Evolutionary conservation across 2,113 vertebrate species (phyloP).

Genomic region (Otolemur garnettii): DNA sequence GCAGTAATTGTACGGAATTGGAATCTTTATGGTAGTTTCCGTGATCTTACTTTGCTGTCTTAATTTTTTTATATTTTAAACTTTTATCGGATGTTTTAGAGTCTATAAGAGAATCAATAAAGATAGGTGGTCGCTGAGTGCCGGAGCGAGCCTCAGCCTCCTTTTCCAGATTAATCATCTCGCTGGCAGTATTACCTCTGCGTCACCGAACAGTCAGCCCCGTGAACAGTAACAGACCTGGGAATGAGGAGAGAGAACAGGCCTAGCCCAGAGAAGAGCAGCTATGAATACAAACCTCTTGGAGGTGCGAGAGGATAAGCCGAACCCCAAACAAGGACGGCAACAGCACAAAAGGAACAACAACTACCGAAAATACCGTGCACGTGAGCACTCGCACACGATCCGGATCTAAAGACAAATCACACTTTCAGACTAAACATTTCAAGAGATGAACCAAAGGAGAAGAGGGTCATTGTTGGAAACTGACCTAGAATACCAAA

Average conservation of each 20-base stretch:
- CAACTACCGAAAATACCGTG: fast-evolving
- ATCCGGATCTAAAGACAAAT: neutral
- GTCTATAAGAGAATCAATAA: too few relatives aligned
- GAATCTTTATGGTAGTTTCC: too few relatives aligned
- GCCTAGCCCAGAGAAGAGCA: neutral
- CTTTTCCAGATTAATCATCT: too few relatives aligned
- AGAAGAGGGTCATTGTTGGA: neutral
- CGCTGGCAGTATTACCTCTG: too few relatives aligned
- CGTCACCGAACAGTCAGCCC: too few relatives aligned
- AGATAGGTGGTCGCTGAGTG: too few relatives aligned
- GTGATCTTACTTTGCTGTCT: too few relatives aligned
- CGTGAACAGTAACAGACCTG: neutral
- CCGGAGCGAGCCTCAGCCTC: too few relatives aligned
- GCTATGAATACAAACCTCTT: fast-evolving
- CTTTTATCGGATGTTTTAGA: too few relatives aligned
- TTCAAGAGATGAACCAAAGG: neutral
- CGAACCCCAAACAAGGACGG: neutral
- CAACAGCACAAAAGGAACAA: neutral
- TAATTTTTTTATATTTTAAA: too few relatives aligned
- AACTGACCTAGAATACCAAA: neutral
- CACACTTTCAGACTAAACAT: neutral
- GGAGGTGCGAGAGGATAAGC: neutral
- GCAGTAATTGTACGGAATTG: too few relatives aligned
- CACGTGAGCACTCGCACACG: fast-evolving
- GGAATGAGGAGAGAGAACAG: neutral